Conservation (phyloP, 2,113 vertebrate genomes). For the Gymnobelideus leadbeateri region DNA sequence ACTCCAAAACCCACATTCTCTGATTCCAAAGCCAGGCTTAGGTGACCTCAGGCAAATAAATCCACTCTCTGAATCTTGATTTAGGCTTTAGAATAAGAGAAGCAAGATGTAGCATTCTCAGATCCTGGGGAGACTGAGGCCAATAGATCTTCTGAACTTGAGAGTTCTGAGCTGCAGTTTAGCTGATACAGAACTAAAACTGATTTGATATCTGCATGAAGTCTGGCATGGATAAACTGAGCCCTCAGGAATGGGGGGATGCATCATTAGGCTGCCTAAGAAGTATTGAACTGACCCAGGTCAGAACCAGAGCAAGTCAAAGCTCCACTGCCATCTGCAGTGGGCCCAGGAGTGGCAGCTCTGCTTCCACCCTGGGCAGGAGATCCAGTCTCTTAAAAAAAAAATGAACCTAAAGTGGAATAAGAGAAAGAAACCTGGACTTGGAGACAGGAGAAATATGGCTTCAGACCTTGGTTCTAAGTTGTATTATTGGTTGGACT, state of each 20-base stretch:
- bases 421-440: background rate
- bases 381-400: background rate
- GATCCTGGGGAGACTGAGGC: background rate
- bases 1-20: background rate
- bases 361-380: background rate
- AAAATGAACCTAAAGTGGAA: background rate
- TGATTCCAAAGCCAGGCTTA: background rate
- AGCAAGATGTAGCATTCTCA: background rate
- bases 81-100: background rate
- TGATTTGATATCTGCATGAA: no score
- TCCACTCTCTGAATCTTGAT: background rate
- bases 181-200: no score
- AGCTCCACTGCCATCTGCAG: background rate
- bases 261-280: background rate
- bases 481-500: background rate
- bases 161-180: background rate
- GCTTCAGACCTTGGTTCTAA: background rate
- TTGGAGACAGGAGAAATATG: background rate
- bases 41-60: background rate
- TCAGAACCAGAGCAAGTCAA: background rate
- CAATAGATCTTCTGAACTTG: background rate
- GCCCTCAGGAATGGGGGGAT: no score
- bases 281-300: background rate
- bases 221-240: no score
- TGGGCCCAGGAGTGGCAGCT: background rate